A percentile compares a stretch with the other conserved stretches of the same genome.
Evolutionary conservation across 2,888 invertebrate species (phyloP).

Genomic region (Neoaliturus tenellus): DNA sequence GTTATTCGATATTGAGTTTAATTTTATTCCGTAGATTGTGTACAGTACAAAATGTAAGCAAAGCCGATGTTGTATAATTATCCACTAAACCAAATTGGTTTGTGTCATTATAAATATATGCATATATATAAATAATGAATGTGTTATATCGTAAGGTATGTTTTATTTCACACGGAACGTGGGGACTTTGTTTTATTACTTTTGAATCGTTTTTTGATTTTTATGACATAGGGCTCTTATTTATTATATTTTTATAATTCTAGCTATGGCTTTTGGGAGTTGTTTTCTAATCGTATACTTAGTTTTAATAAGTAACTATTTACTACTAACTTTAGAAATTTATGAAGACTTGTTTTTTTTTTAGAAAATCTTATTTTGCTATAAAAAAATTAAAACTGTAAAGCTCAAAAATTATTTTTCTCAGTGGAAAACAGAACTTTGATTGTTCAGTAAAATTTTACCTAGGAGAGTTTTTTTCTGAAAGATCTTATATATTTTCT

Average conservation of each 20-base stretch:
- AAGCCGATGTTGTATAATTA: conserved; percentile 45
- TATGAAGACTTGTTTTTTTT: neutral
- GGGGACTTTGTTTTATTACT: neutral
- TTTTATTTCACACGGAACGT: neutral
- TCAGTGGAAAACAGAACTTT: neutral
- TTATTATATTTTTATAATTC: conserved; percentile 22
- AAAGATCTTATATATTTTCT: neutral
- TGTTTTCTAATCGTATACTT: neutral
- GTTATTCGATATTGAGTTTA: conserved; percentile 26
- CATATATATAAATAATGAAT: conserved; percentile 35
- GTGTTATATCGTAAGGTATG: conserved; percentile 16
- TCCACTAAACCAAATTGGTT: conserved; percentile 51
- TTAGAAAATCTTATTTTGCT: neutral
- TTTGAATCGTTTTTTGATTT: neutral
- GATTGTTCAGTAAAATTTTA: neutral
- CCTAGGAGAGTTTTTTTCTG: neutral
- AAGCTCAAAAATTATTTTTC: neutral
- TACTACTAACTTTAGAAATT: neutral
- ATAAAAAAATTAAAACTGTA: neutral
- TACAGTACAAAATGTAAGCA: conserved; percentile 55
- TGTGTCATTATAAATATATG: conserved; percentile 44
- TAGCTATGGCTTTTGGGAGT: neutral
- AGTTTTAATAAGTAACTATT: neutral
- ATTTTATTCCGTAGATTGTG: conserved; percentile 44
- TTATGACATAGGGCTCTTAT: neutral